Evolutionary conservation across 1,140 invertebrate species (phyloP).

Genomic region (Radopholus similis): DNA sequence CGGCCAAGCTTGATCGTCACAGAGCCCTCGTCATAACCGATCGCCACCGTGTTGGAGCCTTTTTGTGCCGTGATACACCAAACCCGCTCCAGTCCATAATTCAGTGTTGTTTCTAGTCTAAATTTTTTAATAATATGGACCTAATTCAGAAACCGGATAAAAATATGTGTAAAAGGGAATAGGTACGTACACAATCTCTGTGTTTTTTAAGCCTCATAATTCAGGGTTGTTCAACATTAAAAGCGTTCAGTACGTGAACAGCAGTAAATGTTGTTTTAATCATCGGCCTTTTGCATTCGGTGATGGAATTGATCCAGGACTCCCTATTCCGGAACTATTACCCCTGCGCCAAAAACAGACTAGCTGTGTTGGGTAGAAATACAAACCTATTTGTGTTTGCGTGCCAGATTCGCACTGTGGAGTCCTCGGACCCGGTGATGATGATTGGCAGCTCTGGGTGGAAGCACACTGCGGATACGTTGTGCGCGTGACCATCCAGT

Average conservation of each 20-base stretch:
- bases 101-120: slow-evolving; percentile 85
- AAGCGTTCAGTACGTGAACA: slow-evolving; percentile 14
- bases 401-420: slow-evolving; percentile 91
- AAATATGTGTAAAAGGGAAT: no score
- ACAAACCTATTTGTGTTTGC: slow-evolving; percentile 81
- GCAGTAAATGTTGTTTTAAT: slow-evolving; percentile 15
- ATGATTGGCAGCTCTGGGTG: slow-evolving; percentile 96
- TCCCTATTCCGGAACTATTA: no score
- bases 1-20: slow-evolving; percentile 94
- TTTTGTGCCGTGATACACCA: slow-evolving; percentile 94
- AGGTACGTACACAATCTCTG: no score
- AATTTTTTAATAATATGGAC: no score
- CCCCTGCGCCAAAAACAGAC: neutral
- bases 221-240: neutral
- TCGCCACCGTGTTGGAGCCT: slow-evolving; percentile 90
- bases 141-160: no score
- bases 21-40: slow-evolving; percentile 97
- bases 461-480: slow-evolving; percentile 82
- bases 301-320: no score
- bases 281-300: no score
- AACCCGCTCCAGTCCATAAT: slow-evolving; percentile 94
- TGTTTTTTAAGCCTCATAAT: no score
- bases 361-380: neutral
- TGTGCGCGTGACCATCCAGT: slow-evolving; percentile 90
- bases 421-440: slow-evolving; percentile 93